Evolutionary conservation across 1,140 invertebrate genomes (phyloP).

Genomic region (Nylanderia fulva): DNA sequence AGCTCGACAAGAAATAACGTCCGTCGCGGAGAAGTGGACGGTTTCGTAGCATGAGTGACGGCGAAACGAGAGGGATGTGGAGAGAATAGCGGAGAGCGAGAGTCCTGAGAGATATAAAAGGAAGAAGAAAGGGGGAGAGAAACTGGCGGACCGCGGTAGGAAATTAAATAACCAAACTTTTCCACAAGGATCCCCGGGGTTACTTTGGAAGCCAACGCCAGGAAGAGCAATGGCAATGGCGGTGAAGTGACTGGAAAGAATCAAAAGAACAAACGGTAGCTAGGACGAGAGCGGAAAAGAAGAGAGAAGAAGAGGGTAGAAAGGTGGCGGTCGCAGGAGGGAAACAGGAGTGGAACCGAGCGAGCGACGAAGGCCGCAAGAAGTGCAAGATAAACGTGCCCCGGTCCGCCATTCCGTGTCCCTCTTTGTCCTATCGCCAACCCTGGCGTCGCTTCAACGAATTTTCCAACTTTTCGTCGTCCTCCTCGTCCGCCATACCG

Average conservation of each 20-base stretch:
- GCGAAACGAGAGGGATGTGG: background rate
- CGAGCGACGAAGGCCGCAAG: constrained; percentile 60
- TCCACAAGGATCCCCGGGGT: constrained; percentile 69
- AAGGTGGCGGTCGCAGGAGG: constrained; percentile 2
- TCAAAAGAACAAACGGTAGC: constrained; percentile 79
- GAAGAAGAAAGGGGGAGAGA: background rate
- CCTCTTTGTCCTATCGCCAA: constrained; percentile 71
- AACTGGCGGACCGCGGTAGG: constrained; percentile 58
- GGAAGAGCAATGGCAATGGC: constrained; percentile 54
- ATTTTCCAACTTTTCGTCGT: constrained; percentile 78
- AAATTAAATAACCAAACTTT: constrained; percentile 82
- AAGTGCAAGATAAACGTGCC: constrained; percentile 80
- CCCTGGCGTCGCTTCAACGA: constrained; percentile 80
- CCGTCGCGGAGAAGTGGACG: constrained; percentile 13
- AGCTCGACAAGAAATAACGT: constrained; percentile 51
- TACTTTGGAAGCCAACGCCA: constrained; percentile 56
- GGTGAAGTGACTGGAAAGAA: constrained; percentile 77
- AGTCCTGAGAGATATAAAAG: constrained; percentile 30
- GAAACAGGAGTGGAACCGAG: constrained; percentile 23
- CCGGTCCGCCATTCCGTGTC: constrained; percentile 73
- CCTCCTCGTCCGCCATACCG: constrained; percentile 54
- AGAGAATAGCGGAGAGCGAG: constrained; percentile 14
- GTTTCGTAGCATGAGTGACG: constrained; percentile 22
- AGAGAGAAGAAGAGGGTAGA: background rate
- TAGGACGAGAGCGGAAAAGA: background rate